These are phyloP conservation scores for Phorcus lineatus DNA, from an alignment of 2,888 invertebrate genomes.

Conservation along the genomic window DNA sequence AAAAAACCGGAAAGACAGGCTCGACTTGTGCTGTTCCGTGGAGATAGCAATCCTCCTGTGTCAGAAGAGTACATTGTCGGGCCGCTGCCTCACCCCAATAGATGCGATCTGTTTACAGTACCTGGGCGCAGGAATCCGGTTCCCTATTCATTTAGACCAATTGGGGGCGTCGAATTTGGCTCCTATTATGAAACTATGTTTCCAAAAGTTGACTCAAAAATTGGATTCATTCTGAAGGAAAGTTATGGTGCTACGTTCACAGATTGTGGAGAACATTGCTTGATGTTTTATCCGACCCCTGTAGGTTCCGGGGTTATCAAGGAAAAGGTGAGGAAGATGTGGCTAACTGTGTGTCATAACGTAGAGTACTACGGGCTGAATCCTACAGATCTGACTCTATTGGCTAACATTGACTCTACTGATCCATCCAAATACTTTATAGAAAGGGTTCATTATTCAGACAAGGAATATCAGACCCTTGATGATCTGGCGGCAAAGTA, in stretches of 20 bases:
- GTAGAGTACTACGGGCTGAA: slow-evolving; percentile 56
- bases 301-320: slow-evolving; percentile 43
- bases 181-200: slow-evolving; percentile 31
- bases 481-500: slow-evolving; percentile 50
- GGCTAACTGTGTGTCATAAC: slow-evolving; percentile 49
- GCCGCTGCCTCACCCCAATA: slow-evolving; percentile 53
- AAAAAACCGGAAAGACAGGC: slow-evolving; percentile 55
- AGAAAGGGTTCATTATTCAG: slow-evolving; percentile 53
- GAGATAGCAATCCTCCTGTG: slow-evolving; percentile 50
- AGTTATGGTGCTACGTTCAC: slow-evolving; percentile 56
- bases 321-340: slow-evolving; percentile 43
- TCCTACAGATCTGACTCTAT: slow-evolving; percentile 61
- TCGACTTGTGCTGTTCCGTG: slow-evolving; percentile 57
- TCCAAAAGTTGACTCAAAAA: slow-evolving; percentile 33
- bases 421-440: slow-evolving; percentile 45
- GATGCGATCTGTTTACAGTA: slow-evolving; percentile 35
- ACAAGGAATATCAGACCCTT: slow-evolving; percentile 43
- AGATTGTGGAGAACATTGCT: slow-evolving; percentile 52
- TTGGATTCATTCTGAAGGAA: slow-evolving; percentile 54
- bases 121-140: slow-evolving; percentile 38
- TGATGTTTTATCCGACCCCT: slow-evolving; percentile 51
- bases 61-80: slow-evolving; percentile 61
- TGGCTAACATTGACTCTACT: slow-evolving; percentile 56
- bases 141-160: slow-evolving; percentile 53
- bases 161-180: slow-evolving; percentile 47